Conservation (phyloP, 1,140 invertebrate species). For the Scaptomyza graminum region DNA sequence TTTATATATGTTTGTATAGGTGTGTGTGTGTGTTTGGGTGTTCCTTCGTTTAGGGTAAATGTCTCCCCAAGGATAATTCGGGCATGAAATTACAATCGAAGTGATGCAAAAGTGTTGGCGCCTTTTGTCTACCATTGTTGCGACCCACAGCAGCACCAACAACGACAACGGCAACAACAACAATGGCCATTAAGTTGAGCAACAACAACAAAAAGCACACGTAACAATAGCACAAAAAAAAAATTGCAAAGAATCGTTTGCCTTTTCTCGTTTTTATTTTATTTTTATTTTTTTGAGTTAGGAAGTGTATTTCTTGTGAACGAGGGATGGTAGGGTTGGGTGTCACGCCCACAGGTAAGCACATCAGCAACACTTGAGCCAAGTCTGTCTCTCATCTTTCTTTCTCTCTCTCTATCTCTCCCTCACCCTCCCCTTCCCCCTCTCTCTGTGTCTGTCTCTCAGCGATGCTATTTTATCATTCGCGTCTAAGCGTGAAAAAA, state of each 20-base stretch:
- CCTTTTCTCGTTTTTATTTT: not conserved
- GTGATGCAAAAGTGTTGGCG: constrained; percentile 69
- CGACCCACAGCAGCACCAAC: constrained; percentile 34
- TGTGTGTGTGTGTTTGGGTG: constrained; percentile 17
- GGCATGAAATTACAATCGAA: constrained; percentile 80
- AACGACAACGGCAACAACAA: constrained; percentile 40
- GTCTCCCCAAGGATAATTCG: constrained; percentile 79
- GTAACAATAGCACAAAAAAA: constrained; percentile 44
- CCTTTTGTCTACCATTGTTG: constrained; percentile 65
- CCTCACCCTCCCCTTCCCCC: not conserved
- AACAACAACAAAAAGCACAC: constrained; percentile 38
- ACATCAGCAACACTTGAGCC: constrained; percentile 10
- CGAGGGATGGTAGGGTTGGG: not conserved
- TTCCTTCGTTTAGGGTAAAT: constrained; percentile 66
- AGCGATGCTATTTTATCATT: not conserved
- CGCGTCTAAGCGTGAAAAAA: constrained; percentile 46
- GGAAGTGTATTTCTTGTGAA: not conserved
- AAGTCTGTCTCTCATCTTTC: not conserved
- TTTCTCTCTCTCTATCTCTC: not conserved
- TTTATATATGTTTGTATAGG: constrained; percentile 47
- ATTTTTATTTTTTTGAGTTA: not conserved
- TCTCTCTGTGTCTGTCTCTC: not conserved
- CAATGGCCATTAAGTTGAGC: constrained; percentile 55
- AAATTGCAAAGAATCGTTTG: constrained; percentile 29
- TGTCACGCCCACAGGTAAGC: constrained; percentile 47